Base-by-base conservation (phyloP, 2,888 invertebrate genomes). In the Philonicus albiceps region DNA sequence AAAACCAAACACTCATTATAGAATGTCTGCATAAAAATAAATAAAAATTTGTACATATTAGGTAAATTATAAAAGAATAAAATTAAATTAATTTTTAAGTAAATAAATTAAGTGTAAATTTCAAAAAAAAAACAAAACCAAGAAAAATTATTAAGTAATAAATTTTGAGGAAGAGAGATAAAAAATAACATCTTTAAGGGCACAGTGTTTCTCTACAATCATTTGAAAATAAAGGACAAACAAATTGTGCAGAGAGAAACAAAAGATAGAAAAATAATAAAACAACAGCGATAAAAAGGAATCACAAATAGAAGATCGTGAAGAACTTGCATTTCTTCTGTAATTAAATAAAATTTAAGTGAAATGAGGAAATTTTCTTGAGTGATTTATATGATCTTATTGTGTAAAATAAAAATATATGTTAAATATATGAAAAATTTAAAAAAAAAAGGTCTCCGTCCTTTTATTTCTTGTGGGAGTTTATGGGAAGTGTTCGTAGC, bases 391-490 rank as follows among this genome's bases (percentile, higher is more conserved):
- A 86, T 85, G 85, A 86, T 87, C 87, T 87, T 87, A 87, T 87
- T 87, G 87, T 87, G 87, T 87, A 87, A 86, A 87, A 87, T 87
- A 87, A 87, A 86, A 87, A 87, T 87, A 87, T 87, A 87, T 87
- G 87, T 87, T 87, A 87, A 85, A 87, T 87, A 86, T 74, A 86
- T 85, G 84, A 85, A 76, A 80, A 87, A 85, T 76, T 80, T 84
- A 73, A 73, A 31, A 64, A 64, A 64, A 64, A 11, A 11, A 7
- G 8, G n/a, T n/a, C n/a, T n/a, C 2, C 64, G 0, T 27, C 13
- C 1, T 43, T 81, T 81, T 43, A 43, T 43, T 43, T 43, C 40
- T 7, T 7, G 1, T 0, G 34, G n/a, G n/a, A n/a, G n/a, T n/a
- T n/a, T n/a, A n/a, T n/a, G n/a, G n/a, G n/a, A n/a, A n/a, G n/a